Percentiles rank a stretch among this genome's conserved stretches.
These are phyloP conservation scores for Pachyuromys duprasi DNA, from an alignment of 2,797 vertebrate species.

Conservation along the genomic window DNA sequence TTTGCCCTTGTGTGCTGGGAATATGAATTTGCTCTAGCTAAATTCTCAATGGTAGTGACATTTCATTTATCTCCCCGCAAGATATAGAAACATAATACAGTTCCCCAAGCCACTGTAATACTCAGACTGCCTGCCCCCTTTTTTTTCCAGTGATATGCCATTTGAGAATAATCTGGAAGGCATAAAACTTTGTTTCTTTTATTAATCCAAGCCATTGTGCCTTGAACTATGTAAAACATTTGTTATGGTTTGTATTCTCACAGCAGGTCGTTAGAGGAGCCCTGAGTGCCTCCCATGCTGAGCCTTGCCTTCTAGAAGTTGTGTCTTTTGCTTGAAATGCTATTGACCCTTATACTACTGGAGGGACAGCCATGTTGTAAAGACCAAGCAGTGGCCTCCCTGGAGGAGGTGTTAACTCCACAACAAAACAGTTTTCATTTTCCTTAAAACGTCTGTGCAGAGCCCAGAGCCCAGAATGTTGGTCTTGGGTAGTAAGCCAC, in stretches of 20 bases:
- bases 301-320: background rate
- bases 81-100: constrained; percentile 48
- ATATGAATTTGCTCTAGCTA: constrained; percentile 39
- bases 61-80: constrained; percentile 71
- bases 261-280: constrained; percentile 46
- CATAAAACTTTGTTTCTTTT: constrained; percentile 72
- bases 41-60: constrained; percentile 65
- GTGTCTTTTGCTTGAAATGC: background rate
- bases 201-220: constrained; percentile 64
- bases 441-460: background rate
- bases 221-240: constrained; percentile 75
- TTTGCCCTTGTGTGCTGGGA: constrained; percentile 32
- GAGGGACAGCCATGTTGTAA: background rate
- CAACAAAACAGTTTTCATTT: constrained; percentile 2
- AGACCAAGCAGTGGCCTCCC: background rate
- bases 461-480: background rate
- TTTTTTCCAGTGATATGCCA: background rate
- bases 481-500: background rate
- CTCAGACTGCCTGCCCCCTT: background rate
- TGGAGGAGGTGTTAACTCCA: background rate
- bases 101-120: constrained; percentile 45
- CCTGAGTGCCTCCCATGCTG: background rate
- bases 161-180: constrained; percentile 71
- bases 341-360: background rate
- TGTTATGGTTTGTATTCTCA: constrained; percentile 39